Conservation (phyloP, 2,888 invertebrate genomes). For the Perizoma flavofasciatum region DNA sequence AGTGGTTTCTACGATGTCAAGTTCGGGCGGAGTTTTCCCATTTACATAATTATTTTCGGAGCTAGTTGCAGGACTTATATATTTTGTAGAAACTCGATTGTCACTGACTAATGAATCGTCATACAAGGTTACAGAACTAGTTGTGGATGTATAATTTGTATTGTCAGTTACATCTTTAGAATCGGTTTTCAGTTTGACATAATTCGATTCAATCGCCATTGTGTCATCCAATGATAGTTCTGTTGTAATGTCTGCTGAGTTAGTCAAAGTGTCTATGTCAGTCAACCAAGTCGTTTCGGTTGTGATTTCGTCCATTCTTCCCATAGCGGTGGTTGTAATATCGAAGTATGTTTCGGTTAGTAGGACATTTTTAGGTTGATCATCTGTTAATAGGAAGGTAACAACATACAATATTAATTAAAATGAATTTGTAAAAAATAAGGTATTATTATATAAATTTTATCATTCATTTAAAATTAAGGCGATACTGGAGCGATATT, state of each 20-base stretch:
- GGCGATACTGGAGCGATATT: neutral
- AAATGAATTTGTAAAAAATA: slow-evolving; percentile 6
- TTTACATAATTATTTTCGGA: neutral
- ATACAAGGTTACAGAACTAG: neutral
- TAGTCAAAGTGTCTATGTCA: slow-evolving; percentile 33
- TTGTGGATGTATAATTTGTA: slow-evolving; percentile 7
- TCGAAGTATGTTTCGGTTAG: slow-evolving; percentile 75
- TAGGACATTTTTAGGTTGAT: slow-evolving; percentile 75
- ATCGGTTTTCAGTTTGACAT: slow-evolving; percentile 3
- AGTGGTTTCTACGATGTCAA: slow-evolving; percentile 11
- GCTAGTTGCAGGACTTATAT: slow-evolving; percentile 2
- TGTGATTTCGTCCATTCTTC: slow-evolving; percentile 51
- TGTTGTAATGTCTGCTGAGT: slow-evolving; percentile 23
- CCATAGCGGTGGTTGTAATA: slow-evolving; percentile 56
- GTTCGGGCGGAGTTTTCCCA: too few relatives aligned
- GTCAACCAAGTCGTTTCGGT: slow-evolving; percentile 47
- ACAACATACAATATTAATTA: slow-evolving; percentile 60
- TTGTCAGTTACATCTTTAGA: slow-evolving; percentile 2
- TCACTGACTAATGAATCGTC: slow-evolving; percentile 20
- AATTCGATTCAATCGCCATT: slow-evolving; percentile 9
- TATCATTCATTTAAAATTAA: neutral
- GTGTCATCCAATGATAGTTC: slow-evolving; percentile 1
- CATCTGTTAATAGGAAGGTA: slow-evolving; percentile 81
- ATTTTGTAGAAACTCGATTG: slow-evolving; percentile 10
- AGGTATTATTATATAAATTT: neutral